Conservation (phyloP, 2,888 invertebrate species). For the Malacosoma neustria region DNA sequence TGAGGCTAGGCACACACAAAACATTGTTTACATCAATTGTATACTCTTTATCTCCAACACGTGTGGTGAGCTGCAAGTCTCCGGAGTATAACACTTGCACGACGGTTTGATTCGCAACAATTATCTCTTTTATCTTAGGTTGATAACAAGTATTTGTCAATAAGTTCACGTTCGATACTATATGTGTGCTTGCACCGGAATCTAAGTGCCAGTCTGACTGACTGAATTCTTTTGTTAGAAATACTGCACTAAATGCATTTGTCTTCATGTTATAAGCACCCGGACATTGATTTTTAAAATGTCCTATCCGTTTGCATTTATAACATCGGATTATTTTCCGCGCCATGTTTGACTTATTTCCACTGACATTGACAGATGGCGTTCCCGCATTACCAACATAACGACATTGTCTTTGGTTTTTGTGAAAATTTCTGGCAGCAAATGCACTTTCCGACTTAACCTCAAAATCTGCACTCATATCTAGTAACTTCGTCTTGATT, state of each 20-base stretch:
- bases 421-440: background rate
- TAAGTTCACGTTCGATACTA: slow-evolving; percentile 2
- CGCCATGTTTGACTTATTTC: background rate
- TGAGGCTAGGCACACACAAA: background rate
- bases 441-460: background rate
- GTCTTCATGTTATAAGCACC: slow-evolving; percentile 2
- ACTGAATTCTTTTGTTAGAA: slow-evolving; percentile 7
- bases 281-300: slow-evolving; percentile 5
- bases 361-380: background rate
- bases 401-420: too few relatives aligned
- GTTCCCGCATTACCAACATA: too few relatives aligned
- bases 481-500: slow-evolving; percentile 11
- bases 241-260: slow-evolving; percentile 10
- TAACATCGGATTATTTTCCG: slow-evolving; percentile 1
- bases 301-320: slow-evolving; percentile 3
- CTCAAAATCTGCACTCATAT: slow-evolving; percentile 6
- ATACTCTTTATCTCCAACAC: slow-evolving; percentile 1
- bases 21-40: slow-evolving; percentile 5
- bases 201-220: slow-evolving; percentile 7
- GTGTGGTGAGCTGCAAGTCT: slow-evolving; percentile 12
- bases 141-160: slow-evolving; percentile 3
- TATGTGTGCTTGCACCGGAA: slow-evolving; percentile 3
- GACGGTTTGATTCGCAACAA: slow-evolving; percentile 17
- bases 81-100: slow-evolving; percentile 16
- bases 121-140: slow-evolving; percentile 12